Evolutionary conservation across 2,797 vertebrate species (phyloP).

Genomic region (Sebastes iracundus): DNA sequence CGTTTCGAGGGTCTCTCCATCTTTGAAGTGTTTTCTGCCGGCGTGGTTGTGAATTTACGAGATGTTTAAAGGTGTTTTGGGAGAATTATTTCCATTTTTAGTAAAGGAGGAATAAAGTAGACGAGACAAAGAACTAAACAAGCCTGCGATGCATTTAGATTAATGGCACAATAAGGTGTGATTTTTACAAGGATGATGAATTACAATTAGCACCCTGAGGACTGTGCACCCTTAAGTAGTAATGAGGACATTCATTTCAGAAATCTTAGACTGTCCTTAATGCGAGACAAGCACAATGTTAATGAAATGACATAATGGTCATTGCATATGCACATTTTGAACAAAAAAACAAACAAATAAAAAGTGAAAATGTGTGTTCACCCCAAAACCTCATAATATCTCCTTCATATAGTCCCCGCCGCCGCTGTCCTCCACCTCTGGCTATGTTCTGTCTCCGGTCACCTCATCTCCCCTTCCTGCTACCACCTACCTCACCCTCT

Average conservation of each 20-base stretch:
- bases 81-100: neutral
- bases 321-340: neutral
- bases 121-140: slow-evolving; percentile 9
- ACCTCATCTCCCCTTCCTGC: slow-evolving; percentile 42
- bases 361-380: neutral
- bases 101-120: neutral
- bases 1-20: slow-evolving; percentile 38
- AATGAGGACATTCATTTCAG: slow-evolving; percentile 48
- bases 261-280: slow-evolving; percentile 13
- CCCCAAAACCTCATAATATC: neutral
- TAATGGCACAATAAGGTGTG: slow-evolving; percentile 30
- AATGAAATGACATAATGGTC: neutral
- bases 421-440: slow-evolving; percentile 18
- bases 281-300: neutral
- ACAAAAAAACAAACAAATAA: neutral
- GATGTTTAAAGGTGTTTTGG: slow-evolving; percentile 4
- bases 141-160: slow-evolving; percentile 43
- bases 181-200: slow-evolving; percentile 48
- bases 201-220: slow-evolving; percentile 45
- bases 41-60: slow-evolving; percentile 17
- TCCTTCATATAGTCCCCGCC: neutral
- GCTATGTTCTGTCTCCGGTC: slow-evolving; percentile 33
- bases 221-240: neutral
- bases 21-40: slow-evolving; percentile 11
- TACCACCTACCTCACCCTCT: slow-evolving; percentile 30